phyloP scores from a whole-genome alignment of 2,113 vertebrate genomes.

The Fregata magnificens region DNA sequence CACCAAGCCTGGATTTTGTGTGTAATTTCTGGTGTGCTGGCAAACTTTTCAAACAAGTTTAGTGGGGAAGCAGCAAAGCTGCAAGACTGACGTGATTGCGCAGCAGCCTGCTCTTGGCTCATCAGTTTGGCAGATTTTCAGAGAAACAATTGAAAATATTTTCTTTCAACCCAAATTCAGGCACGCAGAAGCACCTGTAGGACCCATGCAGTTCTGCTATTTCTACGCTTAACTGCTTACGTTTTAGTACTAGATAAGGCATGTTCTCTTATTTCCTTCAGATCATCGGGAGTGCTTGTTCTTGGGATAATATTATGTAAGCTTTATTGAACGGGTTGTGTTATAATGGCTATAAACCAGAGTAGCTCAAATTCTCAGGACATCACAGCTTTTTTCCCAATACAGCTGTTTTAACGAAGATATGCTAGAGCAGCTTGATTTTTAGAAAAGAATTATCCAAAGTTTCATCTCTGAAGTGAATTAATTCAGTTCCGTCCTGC shows the following conservation, averaged over 20 bases:
- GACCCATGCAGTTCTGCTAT: neutral
- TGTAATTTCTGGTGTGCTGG: neutral
- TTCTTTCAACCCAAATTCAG: neutral
- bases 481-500: neutral
- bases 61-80: neutral
- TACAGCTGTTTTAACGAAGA: neutral
- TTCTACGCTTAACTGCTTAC: neutral
- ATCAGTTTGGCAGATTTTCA: neutral
- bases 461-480: neutral
- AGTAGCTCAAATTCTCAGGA: neutral
- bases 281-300: no score
- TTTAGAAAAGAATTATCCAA: neutral
- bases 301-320: accelerated
- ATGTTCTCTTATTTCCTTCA: accelerated
- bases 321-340: neutral
- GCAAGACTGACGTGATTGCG: neutral
- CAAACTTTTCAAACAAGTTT: neutral
- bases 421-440: accelerated
- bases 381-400: neutral
- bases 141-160: neutral
- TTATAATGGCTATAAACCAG: neutral
- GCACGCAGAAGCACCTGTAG: neutral
- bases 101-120: neutral
- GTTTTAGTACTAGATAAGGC: accelerated
- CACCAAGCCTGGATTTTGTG: neutral